Base-by-base conservation (phyloP, 2,113 vertebrate species). In the Thalassoma bifasciatum region DNA sequence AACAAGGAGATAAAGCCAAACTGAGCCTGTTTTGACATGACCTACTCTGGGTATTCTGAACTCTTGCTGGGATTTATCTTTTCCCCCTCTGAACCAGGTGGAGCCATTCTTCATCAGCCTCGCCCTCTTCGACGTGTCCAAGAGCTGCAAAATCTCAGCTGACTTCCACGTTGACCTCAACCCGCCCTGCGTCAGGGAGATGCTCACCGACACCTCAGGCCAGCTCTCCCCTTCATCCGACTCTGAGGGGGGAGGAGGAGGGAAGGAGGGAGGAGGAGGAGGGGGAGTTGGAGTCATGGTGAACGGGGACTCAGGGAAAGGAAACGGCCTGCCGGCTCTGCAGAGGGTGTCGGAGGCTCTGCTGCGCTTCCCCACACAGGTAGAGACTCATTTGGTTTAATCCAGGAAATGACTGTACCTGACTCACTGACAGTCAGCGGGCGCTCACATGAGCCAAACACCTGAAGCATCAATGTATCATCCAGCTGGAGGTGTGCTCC, bases 81-180 rank as follows among this genome's bases (percentile, higher is more conserved):
- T 88, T 66, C 49, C 70, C 88, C 30, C 68, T 8, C 22, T 54
- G 8, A 47, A 82, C 86, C 86, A 99, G 98, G 95, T 99, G 66
- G 98, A 99, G 65, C 98, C 98, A 0, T 99, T 99, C 90, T 99
- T 99, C 90, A 92, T 99, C 76, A 97, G 90, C 88, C 94, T 99
- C 19, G 96, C 97, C 0, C 93, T 99, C 61, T 99, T 98, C 7
- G 97, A 99, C 77, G 83, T 98, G 58, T 95, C 92, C 78, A 97
- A 95, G 85, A 96, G 95, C 54, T 98, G 97, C 88, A 99, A 99
- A 91, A 96, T 99, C 89, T 99, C 98, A 0, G 95, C 96, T 19
- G 98, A 99, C 89, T 98, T 99, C 91, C 97, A 99, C 0, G 87
- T 98, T 68, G 98, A 99, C 86, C 80, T 99, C 75, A 99, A 99